Conservation (phyloP, 1,140 invertebrate species). For the Sminthurinus signatus region DNA sequence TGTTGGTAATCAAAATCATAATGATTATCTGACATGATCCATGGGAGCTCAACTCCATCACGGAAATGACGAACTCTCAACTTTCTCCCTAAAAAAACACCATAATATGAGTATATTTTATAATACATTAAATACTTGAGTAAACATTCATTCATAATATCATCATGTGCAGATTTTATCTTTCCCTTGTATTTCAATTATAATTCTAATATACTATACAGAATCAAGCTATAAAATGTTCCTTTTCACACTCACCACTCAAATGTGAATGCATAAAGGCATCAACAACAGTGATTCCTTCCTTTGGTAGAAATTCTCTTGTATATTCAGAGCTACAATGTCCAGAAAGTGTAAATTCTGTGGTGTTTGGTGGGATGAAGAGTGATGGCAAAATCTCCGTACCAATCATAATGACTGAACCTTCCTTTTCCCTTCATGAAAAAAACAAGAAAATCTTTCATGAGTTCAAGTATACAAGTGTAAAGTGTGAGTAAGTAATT, state of each 20-base stretch:
- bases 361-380: constrained; percentile 13
- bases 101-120: too few species aligned
- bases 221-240: neutral
- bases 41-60: constrained; percentile 15
- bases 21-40: constrained; percentile 12
- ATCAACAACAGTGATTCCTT: constrained; percentile 20
- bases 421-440: constrained; percentile 15
- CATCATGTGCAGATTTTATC: too few species aligned
- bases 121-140: too few species aligned
- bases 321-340: constrained; percentile 45
- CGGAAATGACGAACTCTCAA: constrained; percentile 18
- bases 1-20: constrained; percentile 30
- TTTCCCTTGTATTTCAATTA: too few species aligned
- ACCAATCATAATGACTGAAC: constrained; percentile 13
- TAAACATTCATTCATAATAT: too few species aligned
- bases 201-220: neutral
- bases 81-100: constrained; percentile 13
- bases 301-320: constrained; percentile 26
- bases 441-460: too few species aligned
- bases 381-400: constrained; percentile 5
- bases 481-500: too few species aligned
- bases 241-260: constrained; percentile 6
- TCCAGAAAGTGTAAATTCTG: constrained; percentile 8
- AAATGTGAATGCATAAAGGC: constrained; percentile 22
- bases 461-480: neutral